These are phyloP conservation scores for Noctua pronuba DNA, from an alignment of 2,888 invertebrate genomes.

Conservation along the genomic window DNA sequence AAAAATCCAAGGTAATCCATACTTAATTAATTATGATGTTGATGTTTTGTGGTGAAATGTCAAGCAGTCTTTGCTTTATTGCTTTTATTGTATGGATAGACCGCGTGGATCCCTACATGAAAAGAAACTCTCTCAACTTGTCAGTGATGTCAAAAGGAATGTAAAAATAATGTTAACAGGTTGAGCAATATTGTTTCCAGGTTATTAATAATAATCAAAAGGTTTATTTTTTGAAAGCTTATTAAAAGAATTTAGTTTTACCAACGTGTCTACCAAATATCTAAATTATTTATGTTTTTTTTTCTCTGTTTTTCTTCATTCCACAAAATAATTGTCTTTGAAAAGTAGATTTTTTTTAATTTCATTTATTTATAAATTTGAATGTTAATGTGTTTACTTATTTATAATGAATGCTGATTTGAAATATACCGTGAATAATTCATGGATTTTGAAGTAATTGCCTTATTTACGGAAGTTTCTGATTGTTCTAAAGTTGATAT, in stretches of 20 bases:
- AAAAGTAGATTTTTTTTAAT: neutral
- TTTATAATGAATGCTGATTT: neutral
- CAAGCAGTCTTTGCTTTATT: neutral
- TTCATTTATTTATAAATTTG: too few species aligned
- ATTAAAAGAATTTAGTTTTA: neutral
- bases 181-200: neutral
- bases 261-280: neutral
- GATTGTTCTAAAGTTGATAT: conserved; percentile 11
- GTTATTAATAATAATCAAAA: neutral
- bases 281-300: neutral
- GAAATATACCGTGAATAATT: conserved; percentile 7
- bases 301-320: too few species aligned
- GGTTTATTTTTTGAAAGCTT: too few species aligned
- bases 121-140: neutral
- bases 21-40: conserved; percentile 19
- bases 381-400: neutral
- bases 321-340: neutral
- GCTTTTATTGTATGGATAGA: neutral
- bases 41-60: conserved; percentile 3
- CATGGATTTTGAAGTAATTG: conserved; percentile 13
- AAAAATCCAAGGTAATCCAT: conserved; percentile 18
- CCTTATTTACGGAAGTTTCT: conserved; percentile 28
- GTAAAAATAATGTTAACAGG: neutral
- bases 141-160: neutral
- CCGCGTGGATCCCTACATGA: too few species aligned